Percentiles rank a stretch among this genome's conserved stretches.
Evolutionary conservation across 2,888 invertebrate genomes (phyloP).

Genomic region (Lasioglossum villosulum): DNA sequence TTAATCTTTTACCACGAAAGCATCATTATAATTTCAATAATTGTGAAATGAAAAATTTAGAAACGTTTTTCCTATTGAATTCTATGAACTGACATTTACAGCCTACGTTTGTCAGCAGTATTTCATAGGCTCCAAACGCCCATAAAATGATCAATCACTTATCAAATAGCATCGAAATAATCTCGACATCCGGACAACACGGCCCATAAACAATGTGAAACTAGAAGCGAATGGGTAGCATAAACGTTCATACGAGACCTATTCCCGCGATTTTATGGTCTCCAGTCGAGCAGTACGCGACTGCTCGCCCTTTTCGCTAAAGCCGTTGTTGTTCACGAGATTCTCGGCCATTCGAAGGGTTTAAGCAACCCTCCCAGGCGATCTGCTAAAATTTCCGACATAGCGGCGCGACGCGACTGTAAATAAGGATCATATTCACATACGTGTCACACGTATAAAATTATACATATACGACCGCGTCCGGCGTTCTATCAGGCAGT

Average conservation of each 20-base stretch:
- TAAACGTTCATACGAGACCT: conserved; percentile 19
- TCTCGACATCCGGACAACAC: not conserved
- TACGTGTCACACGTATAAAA: conserved; percentile 40
- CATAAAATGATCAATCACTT: not conserved
- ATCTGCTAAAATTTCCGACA: conserved; percentile 52
- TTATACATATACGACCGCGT: conserved; percentile 29
- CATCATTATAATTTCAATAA: too few relatives aligned
- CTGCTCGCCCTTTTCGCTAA: conserved; percentile 31
- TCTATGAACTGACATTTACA: not conserved
- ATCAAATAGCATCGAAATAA: not conserved
- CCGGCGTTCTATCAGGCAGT: conserved; percentile 25
- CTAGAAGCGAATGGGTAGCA: conserved; percentile 18
- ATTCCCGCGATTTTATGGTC: conserved; percentile 42
- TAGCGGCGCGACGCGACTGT: conserved; percentile 47
- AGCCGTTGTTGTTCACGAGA: conserved; percentile 47
- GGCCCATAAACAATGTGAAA: conserved; percentile 16
- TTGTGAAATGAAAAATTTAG: too few relatives aligned
- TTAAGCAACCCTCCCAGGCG: conserved; percentile 34
- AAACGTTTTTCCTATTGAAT: not conserved
- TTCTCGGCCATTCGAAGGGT: conserved; percentile 59
- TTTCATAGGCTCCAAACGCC: not conserved
- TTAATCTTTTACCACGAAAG: too few relatives aligned
- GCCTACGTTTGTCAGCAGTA: not conserved
- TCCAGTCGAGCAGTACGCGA: conserved; percentile 3
- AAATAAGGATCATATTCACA: conserved; percentile 55